A percentile compares a stretch with the other conserved stretches of the same genome.
phyloP scores from a whole-genome alignment of 2,113 vertebrate species.

The Gulo gulo region DNA sequence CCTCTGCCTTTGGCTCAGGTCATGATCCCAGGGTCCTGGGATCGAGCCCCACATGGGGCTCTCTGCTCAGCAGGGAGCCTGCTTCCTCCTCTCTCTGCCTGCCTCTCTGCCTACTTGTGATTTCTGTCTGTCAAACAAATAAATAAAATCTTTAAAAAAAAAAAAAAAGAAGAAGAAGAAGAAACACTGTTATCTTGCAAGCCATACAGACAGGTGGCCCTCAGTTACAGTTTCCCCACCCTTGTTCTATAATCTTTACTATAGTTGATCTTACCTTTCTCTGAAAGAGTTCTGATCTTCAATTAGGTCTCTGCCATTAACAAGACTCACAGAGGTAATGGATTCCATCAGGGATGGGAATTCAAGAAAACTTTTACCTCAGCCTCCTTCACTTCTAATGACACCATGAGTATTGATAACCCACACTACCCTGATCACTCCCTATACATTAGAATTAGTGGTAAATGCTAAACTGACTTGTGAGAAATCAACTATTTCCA shows the following conservation, averaged over 20 bases:
- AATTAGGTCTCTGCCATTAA: background rate
- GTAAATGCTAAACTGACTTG: background rate
- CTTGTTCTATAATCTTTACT: background rate
- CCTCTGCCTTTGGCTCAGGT: no score
- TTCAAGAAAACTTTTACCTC: background rate
- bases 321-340: background rate
- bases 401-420: background rate
- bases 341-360: background rate
- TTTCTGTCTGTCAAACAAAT: no score
- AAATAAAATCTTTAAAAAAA: no score
- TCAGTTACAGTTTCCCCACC: background rate
- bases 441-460: background rate
- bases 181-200: background rate
- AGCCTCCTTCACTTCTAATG: background rate
- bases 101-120: no score
- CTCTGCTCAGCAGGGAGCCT: no score
- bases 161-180: background rate
- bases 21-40: no score
- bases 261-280: background rate
- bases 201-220: background rate
- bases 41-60: no score
- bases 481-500: slow-evolving; percentile 14
- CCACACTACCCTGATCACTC: background rate
- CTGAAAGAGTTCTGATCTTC: slow-evolving; percentile 16
- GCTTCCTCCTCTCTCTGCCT: no score